Conservation (phyloP, 2,888 invertebrate genomes). For the Agapetus fuscipes region DNA sequence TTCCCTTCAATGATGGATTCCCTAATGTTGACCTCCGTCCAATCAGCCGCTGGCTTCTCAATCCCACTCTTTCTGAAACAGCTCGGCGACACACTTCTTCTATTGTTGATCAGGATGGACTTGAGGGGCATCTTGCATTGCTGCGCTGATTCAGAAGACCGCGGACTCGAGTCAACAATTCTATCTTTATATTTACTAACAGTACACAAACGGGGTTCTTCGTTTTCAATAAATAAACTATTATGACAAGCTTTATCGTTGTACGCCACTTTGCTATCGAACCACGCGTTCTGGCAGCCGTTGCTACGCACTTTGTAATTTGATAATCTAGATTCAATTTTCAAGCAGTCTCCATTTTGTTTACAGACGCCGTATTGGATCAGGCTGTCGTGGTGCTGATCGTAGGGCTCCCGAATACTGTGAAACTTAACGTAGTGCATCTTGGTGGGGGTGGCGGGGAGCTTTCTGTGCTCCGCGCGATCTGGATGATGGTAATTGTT, state of each 20-base stretch:
- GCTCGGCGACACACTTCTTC: constrained; percentile 19
- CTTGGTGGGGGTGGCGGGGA: constrained; percentile 3
- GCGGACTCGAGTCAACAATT: constrained; percentile 8
- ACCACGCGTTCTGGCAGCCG: constrained; percentile 7
- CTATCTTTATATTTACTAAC: constrained; percentile 14
- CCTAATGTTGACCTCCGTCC: constrained; percentile 7
- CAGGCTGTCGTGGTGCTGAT: not conserved
- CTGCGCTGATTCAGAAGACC: constrained; percentile 7
- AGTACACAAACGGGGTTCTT: constrained; percentile 15
- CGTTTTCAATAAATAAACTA: constrained; percentile 19
- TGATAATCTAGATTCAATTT: constrained; percentile 6
- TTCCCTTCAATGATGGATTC: constrained; percentile 30
- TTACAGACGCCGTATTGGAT: constrained; percentile 1
- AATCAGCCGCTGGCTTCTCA: constrained; percentile 12
- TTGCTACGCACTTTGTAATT: constrained; percentile 1
- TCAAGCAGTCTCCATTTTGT: constrained; percentile 4
- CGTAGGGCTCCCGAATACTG: constrained; percentile 7
- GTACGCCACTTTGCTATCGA: constrained; percentile 1
- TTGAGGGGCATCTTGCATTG: constrained; percentile 14
- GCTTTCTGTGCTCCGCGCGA: constrained; percentile 7
- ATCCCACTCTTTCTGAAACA: constrained; percentile 16
- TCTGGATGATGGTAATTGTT: too few relatives aligned
- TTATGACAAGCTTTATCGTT: constrained; percentile 3
- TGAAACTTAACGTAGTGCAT: constrained; percentile 1
- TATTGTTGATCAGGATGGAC: constrained; percentile 14